Evolutionary conservation across 2,113 vertebrate genomes (phyloP).

Genomic region (Todiramphus chloris): DNA sequence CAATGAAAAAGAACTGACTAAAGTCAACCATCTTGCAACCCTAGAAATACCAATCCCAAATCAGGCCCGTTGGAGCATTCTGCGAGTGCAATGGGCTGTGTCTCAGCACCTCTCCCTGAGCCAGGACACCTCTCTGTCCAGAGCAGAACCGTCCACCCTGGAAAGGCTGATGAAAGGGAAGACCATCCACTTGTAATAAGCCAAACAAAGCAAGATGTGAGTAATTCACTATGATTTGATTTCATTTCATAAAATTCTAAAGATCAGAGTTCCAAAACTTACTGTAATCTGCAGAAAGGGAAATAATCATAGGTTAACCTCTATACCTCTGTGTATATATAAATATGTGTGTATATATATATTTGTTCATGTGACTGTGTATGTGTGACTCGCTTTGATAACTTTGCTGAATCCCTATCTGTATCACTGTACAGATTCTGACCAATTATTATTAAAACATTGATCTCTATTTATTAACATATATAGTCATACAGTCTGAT

Average conservation of each 20-base stretch:
- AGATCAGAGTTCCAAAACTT: not conserved
- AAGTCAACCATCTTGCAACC: not conserved
- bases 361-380: not conserved
- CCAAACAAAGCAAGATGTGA: not conserved
- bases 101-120: not conserved
- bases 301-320: not conserved
- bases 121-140: not conserved
- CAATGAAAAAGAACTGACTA: not conserved
- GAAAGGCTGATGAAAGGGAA: not conserved
- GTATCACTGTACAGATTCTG: not conserved
- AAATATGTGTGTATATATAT: not conserved
- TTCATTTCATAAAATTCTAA: not conserved
- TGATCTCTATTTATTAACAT: not conserved
- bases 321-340: not conserved
- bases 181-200: not conserved
- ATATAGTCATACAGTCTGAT: not conserved
- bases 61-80: not conserved
- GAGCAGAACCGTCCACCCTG: not conserved
- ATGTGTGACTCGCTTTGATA: not conserved
- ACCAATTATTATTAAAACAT: not conserved
- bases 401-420: not conserved
- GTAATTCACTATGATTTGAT: not conserved
- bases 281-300: not conserved
- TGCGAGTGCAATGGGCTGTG: not conserved
- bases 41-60: not conserved